Conservation (phyloP, 2,797 vertebrate genomes). For the Peromyscus attwateri region DNA sequence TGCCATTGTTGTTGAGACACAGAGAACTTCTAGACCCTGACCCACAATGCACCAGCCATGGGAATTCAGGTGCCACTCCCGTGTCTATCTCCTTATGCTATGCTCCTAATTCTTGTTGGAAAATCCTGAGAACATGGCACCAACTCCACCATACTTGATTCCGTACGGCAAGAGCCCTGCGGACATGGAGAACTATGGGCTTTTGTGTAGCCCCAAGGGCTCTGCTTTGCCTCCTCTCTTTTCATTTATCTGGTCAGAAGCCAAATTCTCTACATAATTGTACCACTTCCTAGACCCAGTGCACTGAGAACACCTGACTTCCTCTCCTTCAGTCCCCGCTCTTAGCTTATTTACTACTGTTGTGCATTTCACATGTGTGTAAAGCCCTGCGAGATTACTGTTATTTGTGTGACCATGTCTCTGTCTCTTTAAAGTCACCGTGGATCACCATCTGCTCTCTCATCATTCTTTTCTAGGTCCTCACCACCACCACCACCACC, state of each 20-base stretch:
- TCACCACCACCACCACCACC: not conserved
- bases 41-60: rapidly evolving
- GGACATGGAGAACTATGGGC: not conserved
- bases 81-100: too few species aligned
- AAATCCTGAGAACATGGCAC: not conserved
- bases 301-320: not conserved
- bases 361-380: not conserved
- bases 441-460: not conserved
- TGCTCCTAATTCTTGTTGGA: not conserved
- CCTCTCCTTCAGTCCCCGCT: not conserved
- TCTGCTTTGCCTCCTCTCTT: not conserved
- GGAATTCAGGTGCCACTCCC: not conserved
- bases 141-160: too few species aligned
- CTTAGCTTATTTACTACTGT: not conserved
- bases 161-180: not conserved
- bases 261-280: not conserved
- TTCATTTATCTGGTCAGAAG: not conserved
- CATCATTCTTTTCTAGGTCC: not conserved
- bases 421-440: not conserved
- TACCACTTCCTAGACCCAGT: not conserved
- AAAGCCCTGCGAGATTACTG: not conserved
- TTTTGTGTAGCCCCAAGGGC: too few species aligned
- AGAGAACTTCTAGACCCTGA: not conserved
- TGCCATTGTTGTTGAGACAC: not conserved
- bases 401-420: not conserved